Base-by-base conservation (phyloP, 2,113 vertebrate species). In the Sylvia atricapilla region DNA sequence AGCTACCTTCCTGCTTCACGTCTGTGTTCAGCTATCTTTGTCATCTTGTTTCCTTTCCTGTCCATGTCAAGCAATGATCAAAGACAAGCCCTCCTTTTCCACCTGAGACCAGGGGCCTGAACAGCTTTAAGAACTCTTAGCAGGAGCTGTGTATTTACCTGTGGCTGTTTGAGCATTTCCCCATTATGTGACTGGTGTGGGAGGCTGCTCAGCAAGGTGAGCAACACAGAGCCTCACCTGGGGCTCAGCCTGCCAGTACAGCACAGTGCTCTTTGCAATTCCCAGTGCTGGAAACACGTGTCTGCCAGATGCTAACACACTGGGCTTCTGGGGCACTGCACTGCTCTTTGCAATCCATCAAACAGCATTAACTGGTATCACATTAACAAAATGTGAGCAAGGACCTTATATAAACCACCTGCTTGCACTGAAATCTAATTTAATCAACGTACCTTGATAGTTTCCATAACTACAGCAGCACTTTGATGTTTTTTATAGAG, bases 401-500 rank as follows among this genome's bases (percentile, higher is more conserved):
- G 76, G 46, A 70, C 62, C 60, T 96, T 92, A 87, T 82, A 73
- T 46, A 96, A 94, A 85, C 69, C 81, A 95, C 88, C 85, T 96
- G 85, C 83, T 89, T 84, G 88, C 73, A 76, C 0, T 84, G 78
- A 84, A 93, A 90, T 85, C 33, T 79, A 76, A 92, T 84, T 94
- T 89, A 85, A 95, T 93, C 85, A 91, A 93, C 72, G 1, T 97
- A 99, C 99, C 98, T 98, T 46, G 30, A 81, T 75, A 59, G 96
- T 96, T 74, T 98, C 97, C 77, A 98, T 98, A 95, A 98, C 95
- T 95, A 97, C 96, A 77, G 97, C 92, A 95, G 98, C 98, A 31
- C 96, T 84, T 97, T 99, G 98, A 84, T 99, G 99, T 78, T 98
- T 98, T 95, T 97, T 97, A 95, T 99, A 99, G 59, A 99, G 97